Evolutionary conservation across 2,888 invertebrate species (phyloP), one percentile per base, ranked within the genome.

Genomic region (Neoscelio sp.): DNA sequence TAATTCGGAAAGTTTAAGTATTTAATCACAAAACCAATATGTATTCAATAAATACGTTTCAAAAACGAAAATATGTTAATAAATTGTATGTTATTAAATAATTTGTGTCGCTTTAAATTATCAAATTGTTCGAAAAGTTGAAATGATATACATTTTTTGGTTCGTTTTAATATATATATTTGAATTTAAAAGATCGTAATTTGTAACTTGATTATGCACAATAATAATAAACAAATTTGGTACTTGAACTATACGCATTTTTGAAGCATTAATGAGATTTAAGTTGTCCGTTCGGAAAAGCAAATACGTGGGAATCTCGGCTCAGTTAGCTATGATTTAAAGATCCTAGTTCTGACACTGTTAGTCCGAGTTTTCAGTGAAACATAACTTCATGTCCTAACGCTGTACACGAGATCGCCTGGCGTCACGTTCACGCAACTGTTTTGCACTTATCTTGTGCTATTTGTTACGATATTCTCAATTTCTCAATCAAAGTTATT

Each of bases 401-500:
- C 56, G n/a, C 58, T 7, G 18, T 30, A 44, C 58, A 44, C 7
- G 44, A 58, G 44, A 58, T 30, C 58, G 44, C 30, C 46, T 13
- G 13, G 30, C 58, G 58, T 60, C 58, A 60, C 58, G 60, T 62
- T 44, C 60, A 46, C 23, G 46, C 44, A 62, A 62, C 60, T 62
- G 60, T 62, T 46, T 62, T 62, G 46, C 44, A 62, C 60, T 62
- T 62, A 62, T 62, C 60, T 62, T 6, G 46, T 23, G 60, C 60
- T 46, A 62, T 62, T 62, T 62, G 60, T 62, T 62, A 62, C 46
- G 60, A 46, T 62, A 62, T 62, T 62, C 60, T 62, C 60, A 42
- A 62, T 62, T 62, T 62, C 46, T 62, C 46, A 46, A 46, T 46
- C 60, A 33, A 46, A 62, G 33, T 62, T 62, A 62, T 46, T 62